Evolutionary conservation across 1,140 invertebrate genomes (phyloP).

Genomic region (Fopius arisanus): DNA sequence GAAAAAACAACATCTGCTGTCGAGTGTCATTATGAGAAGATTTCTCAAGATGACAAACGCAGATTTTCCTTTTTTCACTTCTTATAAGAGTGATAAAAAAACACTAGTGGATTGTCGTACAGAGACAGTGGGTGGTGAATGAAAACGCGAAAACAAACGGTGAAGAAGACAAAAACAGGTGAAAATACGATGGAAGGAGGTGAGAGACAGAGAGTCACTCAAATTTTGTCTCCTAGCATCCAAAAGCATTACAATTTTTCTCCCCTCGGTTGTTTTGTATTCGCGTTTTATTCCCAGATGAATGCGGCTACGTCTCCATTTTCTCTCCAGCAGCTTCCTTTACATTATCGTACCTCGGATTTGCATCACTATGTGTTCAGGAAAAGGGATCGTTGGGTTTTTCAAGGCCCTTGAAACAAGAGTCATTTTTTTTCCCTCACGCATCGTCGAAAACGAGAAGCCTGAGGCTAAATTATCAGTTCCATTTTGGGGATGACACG

Average conservation of each 20-base stretch:
- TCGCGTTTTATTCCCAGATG: constrained; percentile 13
- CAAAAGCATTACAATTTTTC: constrained; percentile 29
- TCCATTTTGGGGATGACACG: no score
- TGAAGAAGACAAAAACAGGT: constrained; percentile 23
- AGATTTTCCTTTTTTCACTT: not conserved
- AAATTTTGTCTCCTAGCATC: constrained; percentile 47
- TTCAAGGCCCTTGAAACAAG: not conserved
- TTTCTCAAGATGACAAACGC: no score
- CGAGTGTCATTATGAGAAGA: no score
- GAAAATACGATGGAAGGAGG: constrained; percentile 29
- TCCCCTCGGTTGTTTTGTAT: not conserved
- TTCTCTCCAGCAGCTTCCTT: not conserved
- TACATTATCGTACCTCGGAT: not conserved
- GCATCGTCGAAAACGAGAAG: no score
- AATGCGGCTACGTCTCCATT: constrained; percentile 28
- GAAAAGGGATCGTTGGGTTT: no score
- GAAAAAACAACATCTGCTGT: no score
- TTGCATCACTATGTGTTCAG: not conserved
- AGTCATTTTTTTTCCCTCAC: not conserved
- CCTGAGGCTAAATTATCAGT: no score
- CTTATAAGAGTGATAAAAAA: not conserved
- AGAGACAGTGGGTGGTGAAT: not conserved
- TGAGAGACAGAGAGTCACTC: constrained; percentile 50
- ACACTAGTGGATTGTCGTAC: not conserved
- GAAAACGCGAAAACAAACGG: not conserved